phyloP scores from a whole-genome alignment of 2,113 vertebrate genomes.

The Urocitellus parryii region DNA sequence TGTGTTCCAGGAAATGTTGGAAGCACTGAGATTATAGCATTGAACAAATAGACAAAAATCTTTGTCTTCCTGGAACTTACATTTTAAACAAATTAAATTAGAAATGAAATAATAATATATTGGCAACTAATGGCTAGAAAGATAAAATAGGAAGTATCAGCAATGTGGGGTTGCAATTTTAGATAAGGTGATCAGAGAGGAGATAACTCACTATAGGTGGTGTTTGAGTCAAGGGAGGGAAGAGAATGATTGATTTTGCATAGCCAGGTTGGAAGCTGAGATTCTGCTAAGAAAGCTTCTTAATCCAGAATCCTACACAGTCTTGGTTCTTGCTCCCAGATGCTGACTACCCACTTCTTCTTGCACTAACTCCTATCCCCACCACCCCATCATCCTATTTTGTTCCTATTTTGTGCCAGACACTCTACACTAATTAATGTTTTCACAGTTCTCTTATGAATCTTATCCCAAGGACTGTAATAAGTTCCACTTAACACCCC shows the following conservation, averaged over 20 bases:
- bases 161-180: background rate
- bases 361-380: background rate
- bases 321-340: background rate
- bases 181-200: background rate
- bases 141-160: background rate
- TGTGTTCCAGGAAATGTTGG: background rate
- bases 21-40: background rate
- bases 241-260: background rate
- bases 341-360: background rate
- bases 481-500: conserved; percentile 26
- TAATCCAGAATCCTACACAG: background rate
- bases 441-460: conserved; percentile 59
- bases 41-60: background rate
- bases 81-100: background rate
- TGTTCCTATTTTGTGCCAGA: conserved; percentile 48
- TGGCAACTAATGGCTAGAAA: conserved; percentile 7
- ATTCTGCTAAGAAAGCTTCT: background rate
- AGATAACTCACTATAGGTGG: background rate
- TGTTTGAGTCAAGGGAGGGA: background rate
- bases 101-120: background rate
- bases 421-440: conserved; percentile 49
- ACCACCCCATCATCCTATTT: background rate
- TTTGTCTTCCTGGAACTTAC: background rate
- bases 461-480: conserved; percentile 9
- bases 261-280: background rate